These are phyloP conservation scores for Hipparchia sbordonii DNA, from an alignment of 2,888 invertebrate species.

Conservation along the genomic window DNA sequence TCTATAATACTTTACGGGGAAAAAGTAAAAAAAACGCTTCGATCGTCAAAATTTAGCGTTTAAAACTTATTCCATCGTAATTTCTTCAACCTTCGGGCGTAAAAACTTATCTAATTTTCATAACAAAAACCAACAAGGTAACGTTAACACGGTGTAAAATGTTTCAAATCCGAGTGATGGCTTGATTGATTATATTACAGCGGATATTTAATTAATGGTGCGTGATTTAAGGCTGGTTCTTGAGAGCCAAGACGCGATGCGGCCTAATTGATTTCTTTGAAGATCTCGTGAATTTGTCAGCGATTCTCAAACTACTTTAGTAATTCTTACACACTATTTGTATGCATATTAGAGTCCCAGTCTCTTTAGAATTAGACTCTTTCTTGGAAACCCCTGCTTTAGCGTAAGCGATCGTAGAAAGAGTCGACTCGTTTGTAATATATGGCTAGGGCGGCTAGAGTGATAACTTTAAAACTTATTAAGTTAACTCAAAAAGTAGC, in stretches of 20 bases:
- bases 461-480: too few species aligned
- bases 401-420: too few species aligned
- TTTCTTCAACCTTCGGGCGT: neutral
- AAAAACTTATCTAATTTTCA: conserved; percentile 4
- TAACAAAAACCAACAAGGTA: conserved; percentile 9
- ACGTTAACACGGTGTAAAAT: conserved; percentile 17
- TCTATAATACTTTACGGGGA: too few species aligned
- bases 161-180: conserved; percentile 7
- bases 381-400: too few species aligned
- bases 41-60: neutral
- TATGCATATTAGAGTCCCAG: too few species aligned
- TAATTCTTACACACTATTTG: conserved; percentile 29
- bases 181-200: conserved; percentile 55
- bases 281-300: conserved; percentile 53
- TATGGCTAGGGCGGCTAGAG: too few species aligned
- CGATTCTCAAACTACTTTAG: conserved; percentile 54
- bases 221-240: conserved; percentile 55
- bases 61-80: neutral
- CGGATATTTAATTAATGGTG: conserved; percentile 69
- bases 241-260: conserved; percentile 56
- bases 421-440: too few species aligned
- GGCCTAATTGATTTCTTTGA: conserved; percentile 75
- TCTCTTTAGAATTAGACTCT: too few species aligned
- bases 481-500: too few species aligned
- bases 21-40: too few species aligned